Evolutionary conservation across 2,113 vertebrate genomes (phyloP), one percentile per base, ranked within the genome.

Genomic region (Callipepla californica): DNA sequence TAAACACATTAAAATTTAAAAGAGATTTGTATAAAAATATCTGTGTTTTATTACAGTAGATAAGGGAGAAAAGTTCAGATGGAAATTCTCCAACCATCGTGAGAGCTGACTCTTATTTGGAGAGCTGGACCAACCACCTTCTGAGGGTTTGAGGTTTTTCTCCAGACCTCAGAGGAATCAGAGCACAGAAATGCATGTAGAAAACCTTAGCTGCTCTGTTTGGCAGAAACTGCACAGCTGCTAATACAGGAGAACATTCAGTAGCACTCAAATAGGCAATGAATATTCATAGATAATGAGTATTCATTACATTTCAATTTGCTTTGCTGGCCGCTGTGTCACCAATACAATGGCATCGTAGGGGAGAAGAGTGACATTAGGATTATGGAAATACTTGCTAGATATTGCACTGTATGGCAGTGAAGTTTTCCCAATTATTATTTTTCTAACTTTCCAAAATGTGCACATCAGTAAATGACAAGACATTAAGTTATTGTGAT

Each of bases 261-360:
- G 68, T 36, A 57, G 47, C 57, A 53, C 73, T 87, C 89, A 75
- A 85, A 77, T 7, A 88, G 23, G 61, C 55, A 83, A 80, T 90
- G 68, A 92, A 87, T 96, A 92, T 87, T 92, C 84, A 80, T 28
- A 63, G 32, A 19, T 57, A 42, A 85, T 67, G 59, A 80, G 59
- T 19, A n/a, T 92, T 94, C 25, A 21, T 95, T 91, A 67, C 36
- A 80, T 91, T 95, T 94, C 83, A 85, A 45, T 92, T 94, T 83
- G 22, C 57, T 91, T 83, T 92, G 47, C 85, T 94, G 94, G 38
- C 87, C 75, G 70, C 79, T 11, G 9, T 75, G 91, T 85, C 51
- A 65, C 57, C 74, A 82, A 67, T 50, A 48, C 30, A 78, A 30
- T 74, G 62, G 74, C 32, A 63, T 87, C 42, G 17, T 32, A 80